A percentile compares a stretch with the other conserved stretches of the same genome.
These are phyloP conservation scores for Drosophila persimilis DNA, from an alignment of 1,140 invertebrate species.

Conservation along the genomic window DNA sequence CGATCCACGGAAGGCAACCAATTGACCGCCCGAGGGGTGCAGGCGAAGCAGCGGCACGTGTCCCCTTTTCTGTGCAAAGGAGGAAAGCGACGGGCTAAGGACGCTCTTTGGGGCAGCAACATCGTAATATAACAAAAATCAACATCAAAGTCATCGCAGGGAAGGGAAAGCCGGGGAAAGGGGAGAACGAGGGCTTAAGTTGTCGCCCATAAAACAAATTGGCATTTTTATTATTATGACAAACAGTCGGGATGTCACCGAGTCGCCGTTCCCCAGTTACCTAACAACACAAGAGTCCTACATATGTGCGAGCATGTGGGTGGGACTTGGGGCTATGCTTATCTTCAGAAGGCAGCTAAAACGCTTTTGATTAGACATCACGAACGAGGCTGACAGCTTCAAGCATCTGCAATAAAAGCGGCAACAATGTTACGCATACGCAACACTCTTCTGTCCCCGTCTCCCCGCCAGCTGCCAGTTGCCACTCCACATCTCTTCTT, in stretches of 20 bases:
- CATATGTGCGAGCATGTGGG: no score
- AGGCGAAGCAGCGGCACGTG: slow-evolving; percentile 17
- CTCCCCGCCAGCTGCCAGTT: not conserved
- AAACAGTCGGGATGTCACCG: slow-evolving; percentile 75
- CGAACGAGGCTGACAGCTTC: slow-evolving; percentile 4
- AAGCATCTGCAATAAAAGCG: slow-evolving; percentile 31
- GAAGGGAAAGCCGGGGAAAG: slow-evolving; percentile 40
- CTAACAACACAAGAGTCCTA: no score
- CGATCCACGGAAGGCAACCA: not conserved
- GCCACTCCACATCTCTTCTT: slow-evolving; percentile 9
- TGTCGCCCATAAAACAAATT: slow-evolving; percentile 80
- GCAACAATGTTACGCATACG: slow-evolving; percentile 44
- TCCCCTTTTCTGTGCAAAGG: slow-evolving; percentile 8
- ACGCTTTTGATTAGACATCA: slow-evolving; percentile 55
- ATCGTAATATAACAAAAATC: slow-evolving; percentile 67
- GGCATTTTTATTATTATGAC: slow-evolving; percentile 80
- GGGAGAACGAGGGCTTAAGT: slow-evolving; percentile 55
- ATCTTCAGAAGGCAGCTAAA: slow-evolving; percentile 56
- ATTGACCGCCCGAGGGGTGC: not conserved
- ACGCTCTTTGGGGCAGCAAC: slow-evolving; percentile 9
- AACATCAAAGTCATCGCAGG: slow-evolving; percentile 61
- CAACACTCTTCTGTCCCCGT: not conserved
- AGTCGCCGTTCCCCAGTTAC: slow-evolving; percentile 6
- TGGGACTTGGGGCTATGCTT: slow-evolving; percentile 27
- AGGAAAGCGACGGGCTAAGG: slow-evolving; percentile 1